Base-by-base conservation (phyloP, 2,888 invertebrate genomes). In the Andrena chrysosceles region DNA sequence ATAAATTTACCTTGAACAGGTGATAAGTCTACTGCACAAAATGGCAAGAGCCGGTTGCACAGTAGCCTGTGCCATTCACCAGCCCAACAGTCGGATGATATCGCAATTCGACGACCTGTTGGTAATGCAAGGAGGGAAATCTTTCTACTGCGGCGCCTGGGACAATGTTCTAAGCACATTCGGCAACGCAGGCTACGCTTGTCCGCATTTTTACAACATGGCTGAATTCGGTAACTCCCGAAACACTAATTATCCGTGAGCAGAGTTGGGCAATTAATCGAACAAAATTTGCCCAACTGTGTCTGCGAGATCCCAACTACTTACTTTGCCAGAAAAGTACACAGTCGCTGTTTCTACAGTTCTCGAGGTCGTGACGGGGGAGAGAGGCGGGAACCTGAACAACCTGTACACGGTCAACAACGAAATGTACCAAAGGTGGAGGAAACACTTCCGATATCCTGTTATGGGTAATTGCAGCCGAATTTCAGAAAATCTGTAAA, bases 181-280 rank as follows among this genome's bases (percentile, higher is more conserved):
- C 35, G 93, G 94, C 5, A 94, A 94, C 42, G 96, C 96, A 63
- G 96, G 96, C 2, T 95, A 96, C 78, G 91, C 93, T 0, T 97
- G 97, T 89, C 97, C 97, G 0, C 95, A 96, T 84, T 97, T 96
- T 94, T 97, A 97, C 93, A 97, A 97, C 91, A 96, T 97, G 81
- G 97, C 97, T 10, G 97, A 97, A 94, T 97, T 96, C 91, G 96
- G 97, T 97, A 94, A 87, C n/a, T 48, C 1, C 2, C 4, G 5
- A n/a, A 10, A n/a, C 3, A 10, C 42, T 42, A 13, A 42, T 42
- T 16, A 42, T 1, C 13, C 1, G 1, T 4, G 13, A 42, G 42
- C 13, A 42, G 35, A 42, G 35, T 42, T 42, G 35, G 13, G 35
- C 35, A 13, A 42, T 42, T 42, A 13, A 13, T 42, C 35, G 13